Evolutionary conservation across 1,140 invertebrate genomes (phyloP).

Genomic region (Drosophila mayri): DNA sequence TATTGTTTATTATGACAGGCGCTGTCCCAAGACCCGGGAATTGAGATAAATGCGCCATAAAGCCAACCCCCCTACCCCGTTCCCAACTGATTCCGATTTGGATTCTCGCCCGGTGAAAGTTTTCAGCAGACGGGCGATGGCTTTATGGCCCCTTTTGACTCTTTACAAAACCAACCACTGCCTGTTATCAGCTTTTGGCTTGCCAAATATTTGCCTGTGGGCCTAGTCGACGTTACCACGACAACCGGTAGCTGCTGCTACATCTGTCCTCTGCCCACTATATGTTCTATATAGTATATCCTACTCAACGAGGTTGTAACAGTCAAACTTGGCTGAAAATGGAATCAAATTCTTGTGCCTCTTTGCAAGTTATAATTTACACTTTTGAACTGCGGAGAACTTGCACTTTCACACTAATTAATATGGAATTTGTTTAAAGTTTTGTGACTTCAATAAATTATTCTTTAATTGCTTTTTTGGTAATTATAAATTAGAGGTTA

Average conservation of each 20-base stretch:
- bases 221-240: constrained; percentile 21
- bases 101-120: constrained; percentile 49
- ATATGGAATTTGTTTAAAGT: constrained; percentile 4
- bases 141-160: constrained; percentile 53
- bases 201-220: constrained; percentile 47
- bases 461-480: constrained; percentile 3
- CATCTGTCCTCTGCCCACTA: constrained; percentile 9
- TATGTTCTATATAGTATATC: constrained; percentile 2
- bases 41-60: constrained; percentile 81
- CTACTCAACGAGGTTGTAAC: constrained; percentile 2
- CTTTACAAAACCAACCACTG: constrained; percentile 27
- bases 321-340: constrained; percentile 16
- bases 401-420: background rate
- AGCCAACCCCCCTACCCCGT: constrained; percentile 10
- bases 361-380: background rate
- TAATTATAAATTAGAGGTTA: background rate
- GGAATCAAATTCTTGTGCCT: constrained; percentile 2
- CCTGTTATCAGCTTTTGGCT: constrained; percentile 55
- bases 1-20: constrained; percentile 75
- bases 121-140: constrained; percentile 36
- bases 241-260: constrained; percentile 32
- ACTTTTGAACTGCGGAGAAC: constrained; percentile 15
- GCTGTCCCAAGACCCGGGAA: constrained; percentile 37
- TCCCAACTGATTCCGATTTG: background rate
- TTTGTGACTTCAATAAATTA: background rate